phyloP scores from a whole-genome alignment of 2,888 invertebrate species.

The Enchytraeus crypticus region DNA sequence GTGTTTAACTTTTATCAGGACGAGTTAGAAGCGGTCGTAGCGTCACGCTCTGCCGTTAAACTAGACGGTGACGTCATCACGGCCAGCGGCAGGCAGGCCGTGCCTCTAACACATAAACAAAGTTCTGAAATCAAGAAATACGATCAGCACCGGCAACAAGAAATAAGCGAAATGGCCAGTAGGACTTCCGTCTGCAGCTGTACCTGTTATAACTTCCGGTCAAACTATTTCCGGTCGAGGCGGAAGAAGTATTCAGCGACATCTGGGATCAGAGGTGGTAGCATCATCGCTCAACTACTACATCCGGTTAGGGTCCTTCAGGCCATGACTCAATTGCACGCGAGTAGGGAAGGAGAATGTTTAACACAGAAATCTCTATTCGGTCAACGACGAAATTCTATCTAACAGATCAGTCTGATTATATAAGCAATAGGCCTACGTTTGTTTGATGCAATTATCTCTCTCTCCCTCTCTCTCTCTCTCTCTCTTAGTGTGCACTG shows the following conservation, averaged over 20 bases:
- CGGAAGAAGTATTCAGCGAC: constrained; percentile 14
- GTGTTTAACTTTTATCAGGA: too few relatives aligned
- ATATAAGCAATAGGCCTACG: too few relatives aligned
- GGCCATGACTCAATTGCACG: constrained; percentile 17
- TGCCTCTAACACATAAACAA: not conserved
- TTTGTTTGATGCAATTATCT: too few relatives aligned
- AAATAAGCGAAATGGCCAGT: constrained; percentile 50
- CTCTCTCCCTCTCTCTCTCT: too few relatives aligned
- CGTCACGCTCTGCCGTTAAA: constrained; percentile 85
- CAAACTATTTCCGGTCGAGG: constrained; percentile 26
- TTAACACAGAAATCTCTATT: constrained; percentile 15
- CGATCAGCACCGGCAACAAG: too few relatives aligned
- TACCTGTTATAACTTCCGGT: constrained; percentile 58
- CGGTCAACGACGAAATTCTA: constrained; percentile 15
- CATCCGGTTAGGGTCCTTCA: constrained; percentile 17
- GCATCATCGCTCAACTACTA: constrained; percentile 17
- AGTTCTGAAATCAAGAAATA: constrained; percentile 24
- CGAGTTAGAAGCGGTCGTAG: constrained; percentile 85
- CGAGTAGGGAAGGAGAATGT: constrained; percentile 13
- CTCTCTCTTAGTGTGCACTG: too few relatives aligned
- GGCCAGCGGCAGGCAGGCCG: constrained; percentile 39
- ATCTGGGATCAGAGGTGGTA: constrained; percentile 1
- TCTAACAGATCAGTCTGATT: too few relatives aligned
- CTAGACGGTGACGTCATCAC: constrained; percentile 89
- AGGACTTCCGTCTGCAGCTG: constrained; percentile 73